phyloP scores from a whole-genome alignment of 2,113 vertebrate genomes.

The Silurus meridionalis region DNA sequence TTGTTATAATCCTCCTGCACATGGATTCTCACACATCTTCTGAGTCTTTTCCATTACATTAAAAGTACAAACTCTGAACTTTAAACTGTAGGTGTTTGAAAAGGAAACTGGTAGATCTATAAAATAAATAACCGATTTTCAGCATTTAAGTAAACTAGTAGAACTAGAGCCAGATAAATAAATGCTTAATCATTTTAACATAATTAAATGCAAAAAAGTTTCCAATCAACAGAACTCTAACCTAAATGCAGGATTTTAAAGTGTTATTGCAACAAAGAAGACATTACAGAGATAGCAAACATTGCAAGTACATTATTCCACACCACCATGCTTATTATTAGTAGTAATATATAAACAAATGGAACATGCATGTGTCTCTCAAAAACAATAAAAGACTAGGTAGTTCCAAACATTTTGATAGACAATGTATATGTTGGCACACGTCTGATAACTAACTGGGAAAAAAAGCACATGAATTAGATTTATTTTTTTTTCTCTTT shows the following conservation, averaged over 20 bases:
- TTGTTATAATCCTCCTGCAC: not conserved
- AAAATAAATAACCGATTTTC: not conserved
- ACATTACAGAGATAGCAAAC: not conserved
- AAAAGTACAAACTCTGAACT: not conserved
- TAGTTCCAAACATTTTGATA: no score
- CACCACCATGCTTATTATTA: not conserved
- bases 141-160: not conserved
- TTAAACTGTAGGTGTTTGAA: not conserved
- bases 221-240: not conserved
- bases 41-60: not conserved
- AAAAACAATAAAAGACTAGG: no score
- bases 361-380: no score
- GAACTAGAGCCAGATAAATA: not conserved
- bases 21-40: not conserved
- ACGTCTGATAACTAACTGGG: not conserved
- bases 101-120: not conserved
- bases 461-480: not conserved
- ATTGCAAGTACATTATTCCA: not conserved
- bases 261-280: not conserved
- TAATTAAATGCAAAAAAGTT: not conserved
- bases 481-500: not conserved
- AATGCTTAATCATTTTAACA: not conserved
- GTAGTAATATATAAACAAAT: not conserved
- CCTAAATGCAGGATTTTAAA: not conserved
- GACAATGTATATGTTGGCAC: not conserved